These are phyloP conservation scores for Nerophis lumbriciformis DNA, from an alignment of 2,113 vertebrate species.

Conservation along the genomic window DNA sequence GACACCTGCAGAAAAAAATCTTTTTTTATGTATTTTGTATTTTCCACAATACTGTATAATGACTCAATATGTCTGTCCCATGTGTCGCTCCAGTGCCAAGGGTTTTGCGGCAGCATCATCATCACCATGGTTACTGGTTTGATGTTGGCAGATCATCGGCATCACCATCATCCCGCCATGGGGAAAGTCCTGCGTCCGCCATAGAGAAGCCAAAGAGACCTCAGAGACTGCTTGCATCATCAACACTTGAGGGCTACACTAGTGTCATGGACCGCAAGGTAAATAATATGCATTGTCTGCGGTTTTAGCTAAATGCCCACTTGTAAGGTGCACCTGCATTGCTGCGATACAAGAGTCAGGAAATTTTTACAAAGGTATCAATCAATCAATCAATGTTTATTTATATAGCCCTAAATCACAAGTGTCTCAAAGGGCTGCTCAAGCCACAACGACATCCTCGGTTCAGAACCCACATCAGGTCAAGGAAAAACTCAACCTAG, in stretches of 20 bases:
- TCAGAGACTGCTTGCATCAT: constrained; percentile 5
- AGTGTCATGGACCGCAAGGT: constrained; percentile 82
- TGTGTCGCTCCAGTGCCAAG: constrained; percentile 73
- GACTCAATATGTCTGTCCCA: not conserved
- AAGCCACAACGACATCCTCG: too few species aligned
- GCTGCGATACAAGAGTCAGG: too few species aligned
- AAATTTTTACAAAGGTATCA: too few species aligned
- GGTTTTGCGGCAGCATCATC: constrained; percentile 80
- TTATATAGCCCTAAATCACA: too few species aligned
- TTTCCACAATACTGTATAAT: too few species aligned
- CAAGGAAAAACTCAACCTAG: too few species aligned
- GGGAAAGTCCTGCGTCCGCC: constrained; percentile 4
- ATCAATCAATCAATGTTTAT: too few species aligned
- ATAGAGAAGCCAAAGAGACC: constrained; percentile 12
- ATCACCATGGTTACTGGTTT: constrained; percentile 87
- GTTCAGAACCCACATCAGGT: too few species aligned
- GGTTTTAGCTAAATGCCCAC: too few species aligned
- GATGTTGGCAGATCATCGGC: constrained; percentile 66
- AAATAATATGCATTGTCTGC: constrained; percentile 24
- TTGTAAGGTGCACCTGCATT: not conserved
- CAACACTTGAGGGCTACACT: constrained; percentile 77
- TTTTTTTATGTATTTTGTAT: not conserved
- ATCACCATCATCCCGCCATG: constrained; percentile 9
- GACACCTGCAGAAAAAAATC: constrained; percentile 4
- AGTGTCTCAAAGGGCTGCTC: too few species aligned